Evolutionary conservation across 1,140 invertebrate species (phyloP).

Genomic region (Drosophila orena): DNA sequence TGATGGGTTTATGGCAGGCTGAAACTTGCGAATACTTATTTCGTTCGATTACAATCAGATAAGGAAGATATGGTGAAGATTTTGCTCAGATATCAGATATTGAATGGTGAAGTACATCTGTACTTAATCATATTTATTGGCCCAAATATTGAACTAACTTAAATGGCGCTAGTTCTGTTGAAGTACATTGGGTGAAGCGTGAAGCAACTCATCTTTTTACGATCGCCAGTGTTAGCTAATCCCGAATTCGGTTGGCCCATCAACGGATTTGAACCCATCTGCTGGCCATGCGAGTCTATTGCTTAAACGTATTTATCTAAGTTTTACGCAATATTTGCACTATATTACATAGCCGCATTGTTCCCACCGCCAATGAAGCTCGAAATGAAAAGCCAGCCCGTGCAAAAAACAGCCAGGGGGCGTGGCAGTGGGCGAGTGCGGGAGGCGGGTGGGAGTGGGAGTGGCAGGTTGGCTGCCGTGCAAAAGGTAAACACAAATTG

Average conservation of each 20-base stretch:
- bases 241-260: not conserved
- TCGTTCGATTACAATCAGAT: too few species aligned
- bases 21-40: not conserved
- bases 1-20: conserved; percentile 6
- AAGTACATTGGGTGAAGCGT: not conserved
- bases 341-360: conserved; percentile 81
- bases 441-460: not conserved
- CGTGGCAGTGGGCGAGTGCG: not conserved
- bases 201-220: too few species aligned
- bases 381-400: conserved; percentile 57
- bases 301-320: conserved; percentile 77
- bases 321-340: conserved; percentile 79
- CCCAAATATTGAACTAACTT: too few species aligned
- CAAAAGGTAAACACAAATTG: conserved; percentile 59
- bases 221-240: not conserved
- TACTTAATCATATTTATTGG: too few species aligned
- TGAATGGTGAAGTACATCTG: too few species aligned
- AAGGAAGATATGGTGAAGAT: too few species aligned
- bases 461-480: conserved; percentile 12
- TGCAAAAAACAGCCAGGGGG: conserved; percentile 10
- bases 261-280: conserved; percentile 22
- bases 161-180: too few species aligned
- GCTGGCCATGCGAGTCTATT: conserved; percentile 32
- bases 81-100: too few species aligned
- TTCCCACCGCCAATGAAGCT: conserved; percentile 69